These are phyloP conservation scores for Agrochola macilenta DNA, from an alignment of 2,888 invertebrate species.

Conservation along the genomic window DNA sequence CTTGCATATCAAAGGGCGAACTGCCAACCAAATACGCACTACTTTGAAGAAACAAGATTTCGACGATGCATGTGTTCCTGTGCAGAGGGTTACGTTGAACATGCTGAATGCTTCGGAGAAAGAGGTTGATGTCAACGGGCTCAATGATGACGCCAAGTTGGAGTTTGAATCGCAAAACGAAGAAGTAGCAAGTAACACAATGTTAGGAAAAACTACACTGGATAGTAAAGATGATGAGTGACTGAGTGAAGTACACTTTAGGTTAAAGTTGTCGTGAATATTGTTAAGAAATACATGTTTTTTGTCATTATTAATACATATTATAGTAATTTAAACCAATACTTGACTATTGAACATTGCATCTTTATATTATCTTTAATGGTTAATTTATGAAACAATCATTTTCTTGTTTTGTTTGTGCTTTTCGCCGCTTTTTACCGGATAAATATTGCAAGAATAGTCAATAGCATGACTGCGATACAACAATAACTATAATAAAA, in stretches of 20 bases:
- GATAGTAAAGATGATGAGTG: conserved; percentile 21
- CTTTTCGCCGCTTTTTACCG: too few relatives aligned
- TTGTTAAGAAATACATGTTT: conserved; percentile 30
- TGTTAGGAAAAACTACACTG: conserved; percentile 32
- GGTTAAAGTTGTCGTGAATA: conserved; percentile 9
- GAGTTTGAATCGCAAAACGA: conserved; percentile 94
- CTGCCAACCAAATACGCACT: conserved; percentile 93
- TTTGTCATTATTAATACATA: conserved; percentile 22
- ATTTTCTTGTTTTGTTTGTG: neutral
- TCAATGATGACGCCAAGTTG: conserved; percentile 94
- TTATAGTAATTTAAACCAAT: neutral
- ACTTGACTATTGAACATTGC: conserved; percentile 8
- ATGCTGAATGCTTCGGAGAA: conserved; percentile 98
- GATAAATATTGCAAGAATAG: neutral
- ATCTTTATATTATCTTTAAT: neutral
- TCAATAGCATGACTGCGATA: neutral
- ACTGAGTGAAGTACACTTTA: conserved; percentile 28
- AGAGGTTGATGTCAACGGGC: conserved; percentile 96
- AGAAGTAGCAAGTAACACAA: conserved; percentile 90
- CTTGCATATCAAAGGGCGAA: conserved; percentile 53
- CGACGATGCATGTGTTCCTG: conserved; percentile 96
- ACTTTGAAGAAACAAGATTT: conserved; percentile 96
- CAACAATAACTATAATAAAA: neutral
- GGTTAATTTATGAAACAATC: neutral
- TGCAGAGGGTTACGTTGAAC: conserved; percentile 95